Evolutionary conservation across 2,888 invertebrate genomes (phyloP).

Genomic region (Kuschelorhynchus macadamiae): DNA sequence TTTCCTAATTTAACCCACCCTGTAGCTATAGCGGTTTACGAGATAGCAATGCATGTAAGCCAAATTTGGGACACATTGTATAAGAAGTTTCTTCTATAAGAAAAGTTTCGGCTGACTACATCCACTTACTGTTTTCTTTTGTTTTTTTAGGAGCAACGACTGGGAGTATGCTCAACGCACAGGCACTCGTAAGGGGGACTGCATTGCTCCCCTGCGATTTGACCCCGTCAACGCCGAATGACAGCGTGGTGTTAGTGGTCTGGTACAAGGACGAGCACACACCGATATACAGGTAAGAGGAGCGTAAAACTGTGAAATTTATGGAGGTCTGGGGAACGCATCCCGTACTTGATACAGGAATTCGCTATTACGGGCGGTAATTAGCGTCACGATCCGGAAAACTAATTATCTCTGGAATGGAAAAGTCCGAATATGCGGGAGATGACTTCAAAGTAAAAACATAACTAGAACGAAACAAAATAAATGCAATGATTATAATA

Average conservation of each 20-base stretch:
- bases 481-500: too few relatives aligned
- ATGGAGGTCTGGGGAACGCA: constrained; percentile 34
- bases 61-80: too few relatives aligned
- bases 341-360: constrained; percentile 36
- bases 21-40: too few relatives aligned
- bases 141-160: constrained; percentile 38
- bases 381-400: constrained; percentile 29
- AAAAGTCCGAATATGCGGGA: neutral
- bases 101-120: neutral
- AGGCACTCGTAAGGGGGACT: constrained; percentile 83
- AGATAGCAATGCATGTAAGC: too few relatives aligned
- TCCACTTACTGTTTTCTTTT: constrained; percentile 21
- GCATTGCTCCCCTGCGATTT: constrained; percentile 91
- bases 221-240: constrained; percentile 81
- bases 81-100: too few relatives aligned
- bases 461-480: too few relatives aligned
- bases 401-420: constrained; percentile 25
- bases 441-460: neutral
- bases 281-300: constrained; percentile 87
- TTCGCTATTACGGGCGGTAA: constrained; percentile 33
- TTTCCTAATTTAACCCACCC: too few relatives aligned
- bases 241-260: constrained; percentile 86
- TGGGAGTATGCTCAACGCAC: constrained; percentile 54
- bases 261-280: constrained; percentile 92
- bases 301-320: constrained; percentile 23